Percentiles rank a stretch among this genome's conserved stretches.
phyloP scores from a whole-genome alignment of 2,888 invertebrate species.

The Lydus trimaculatus region DNA sequence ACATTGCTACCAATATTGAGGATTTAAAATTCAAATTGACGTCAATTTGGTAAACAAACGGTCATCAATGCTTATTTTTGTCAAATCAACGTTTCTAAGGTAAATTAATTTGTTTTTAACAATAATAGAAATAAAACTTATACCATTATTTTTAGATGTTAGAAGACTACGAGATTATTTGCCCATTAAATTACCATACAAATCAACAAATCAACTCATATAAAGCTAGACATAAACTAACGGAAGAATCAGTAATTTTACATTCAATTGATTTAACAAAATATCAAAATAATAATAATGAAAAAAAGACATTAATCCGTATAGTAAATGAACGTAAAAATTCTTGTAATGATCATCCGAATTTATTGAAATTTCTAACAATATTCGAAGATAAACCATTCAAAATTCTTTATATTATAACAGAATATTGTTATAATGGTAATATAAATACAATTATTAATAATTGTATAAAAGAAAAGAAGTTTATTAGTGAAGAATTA shows the following conservation, averaged over 20 bases:
- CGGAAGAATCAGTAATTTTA: slow-evolving; percentile 67
- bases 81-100: background rate
- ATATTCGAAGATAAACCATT: slow-evolving; percentile 65
- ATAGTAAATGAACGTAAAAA: slow-evolving; percentile 48
- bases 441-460: slow-evolving; percentile 66
- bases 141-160: slow-evolving; percentile 33
- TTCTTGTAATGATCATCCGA: slow-evolving; percentile 36
- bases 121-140: background rate
- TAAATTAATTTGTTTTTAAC: background rate
- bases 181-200: slow-evolving; percentile 9
- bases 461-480: slow-evolving; percentile 59
- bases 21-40: background rate
- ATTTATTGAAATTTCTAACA: slow-evolving; percentile 46
- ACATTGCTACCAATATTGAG: background rate
- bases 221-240: slow-evolving; percentile 66
- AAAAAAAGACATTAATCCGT: slow-evolving; percentile 58
- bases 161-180: slow-evolving; percentile 34
- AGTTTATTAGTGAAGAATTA: slow-evolving; percentile 66
- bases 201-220: slow-evolving; percentile 55
- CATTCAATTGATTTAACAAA: slow-evolving; percentile 68
- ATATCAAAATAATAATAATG: slow-evolving; percentile 63
- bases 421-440: slow-evolving; percentile 70
- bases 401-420: slow-evolving; percentile 68
- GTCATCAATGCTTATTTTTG: background rate
- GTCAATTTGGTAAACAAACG: background rate